phyloP scores from a whole-genome alignment of 2,888 invertebrate species.

The Drosophila yooni region DNA sequence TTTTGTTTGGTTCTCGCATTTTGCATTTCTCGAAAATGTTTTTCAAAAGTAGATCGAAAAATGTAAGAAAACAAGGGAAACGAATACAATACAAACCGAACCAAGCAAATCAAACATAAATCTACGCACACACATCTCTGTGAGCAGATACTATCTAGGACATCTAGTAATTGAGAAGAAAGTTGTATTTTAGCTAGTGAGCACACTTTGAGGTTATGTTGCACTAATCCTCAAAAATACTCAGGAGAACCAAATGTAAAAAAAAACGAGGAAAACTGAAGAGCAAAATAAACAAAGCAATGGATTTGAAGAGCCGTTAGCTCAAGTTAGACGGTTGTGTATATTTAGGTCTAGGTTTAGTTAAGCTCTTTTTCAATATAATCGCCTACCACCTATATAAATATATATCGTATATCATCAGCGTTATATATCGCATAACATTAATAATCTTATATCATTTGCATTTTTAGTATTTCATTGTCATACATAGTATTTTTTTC shows the following conservation, averaged over 20 bases:
- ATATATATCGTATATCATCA: constrained; percentile 18
- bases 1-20: constrained; percentile 34
- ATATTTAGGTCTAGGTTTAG: constrained; percentile 7
- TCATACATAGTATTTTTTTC: constrained; percentile 54
- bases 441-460: constrained; percentile 26
- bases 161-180: constrained; percentile 17
- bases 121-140: constrained; percentile 30
- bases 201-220: constrained; percentile 21
- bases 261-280: neutral
- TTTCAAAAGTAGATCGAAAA: constrained; percentile 39
- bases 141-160: constrained; percentile 14
- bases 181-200: constrained; percentile 12
- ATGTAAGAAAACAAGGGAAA: constrained; percentile 19
- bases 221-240: constrained; percentile 10
- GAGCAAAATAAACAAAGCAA: constrained; percentile 30
- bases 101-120: constrained; percentile 80
- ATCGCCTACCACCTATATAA: constrained; percentile 26
- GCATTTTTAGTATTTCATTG: constrained; percentile 59
- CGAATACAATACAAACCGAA: constrained; percentile 51
- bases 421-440: constrained; percentile 4
- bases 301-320: constrained; percentile 8
- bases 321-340: constrained; percentile 3
- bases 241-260: constrained; percentile 14
- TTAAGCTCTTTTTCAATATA: constrained; percentile 20
- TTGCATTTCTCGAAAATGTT: constrained; percentile 26